phyloP scores from a whole-genome alignment of 2,113 vertebrate genomes.

The Dasyprocta punctata region DNA sequence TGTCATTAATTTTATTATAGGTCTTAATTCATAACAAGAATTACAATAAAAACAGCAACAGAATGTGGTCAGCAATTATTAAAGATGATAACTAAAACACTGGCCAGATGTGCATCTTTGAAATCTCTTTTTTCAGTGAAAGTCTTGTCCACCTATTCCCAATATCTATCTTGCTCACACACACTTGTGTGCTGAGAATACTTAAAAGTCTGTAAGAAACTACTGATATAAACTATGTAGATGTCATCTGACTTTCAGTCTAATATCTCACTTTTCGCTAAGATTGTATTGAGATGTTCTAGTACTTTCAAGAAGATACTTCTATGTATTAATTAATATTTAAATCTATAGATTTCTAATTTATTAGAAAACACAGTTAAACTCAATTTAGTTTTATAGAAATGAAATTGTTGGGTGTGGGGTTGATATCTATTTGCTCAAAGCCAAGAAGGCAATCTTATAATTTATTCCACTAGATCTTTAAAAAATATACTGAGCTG shows the following conservation, averaged over 20 bases:
- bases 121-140: neutral
- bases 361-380: neutral
- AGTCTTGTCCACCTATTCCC: neutral
- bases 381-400: neutral
- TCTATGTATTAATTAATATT: neutral
- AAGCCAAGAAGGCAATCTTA: neutral
- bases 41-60: neutral
- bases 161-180: neutral
- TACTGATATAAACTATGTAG: neutral
- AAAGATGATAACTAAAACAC: neutral
- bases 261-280: neutral
- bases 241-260: neutral
- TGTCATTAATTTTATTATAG: neutral
- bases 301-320: neutral
- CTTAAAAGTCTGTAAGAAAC: neutral
- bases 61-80: slow-evolving; percentile 17
- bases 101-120: neutral
- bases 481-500: neutral
- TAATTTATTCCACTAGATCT: neutral
- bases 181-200: neutral
- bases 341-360: neutral
- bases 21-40: neutral
- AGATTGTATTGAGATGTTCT: neutral
- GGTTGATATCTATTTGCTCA: neutral
- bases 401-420: neutral